Base-by-base conservation (phyloP, 1,140 invertebrate species). In the Wasmannia auropunctata region DNA sequence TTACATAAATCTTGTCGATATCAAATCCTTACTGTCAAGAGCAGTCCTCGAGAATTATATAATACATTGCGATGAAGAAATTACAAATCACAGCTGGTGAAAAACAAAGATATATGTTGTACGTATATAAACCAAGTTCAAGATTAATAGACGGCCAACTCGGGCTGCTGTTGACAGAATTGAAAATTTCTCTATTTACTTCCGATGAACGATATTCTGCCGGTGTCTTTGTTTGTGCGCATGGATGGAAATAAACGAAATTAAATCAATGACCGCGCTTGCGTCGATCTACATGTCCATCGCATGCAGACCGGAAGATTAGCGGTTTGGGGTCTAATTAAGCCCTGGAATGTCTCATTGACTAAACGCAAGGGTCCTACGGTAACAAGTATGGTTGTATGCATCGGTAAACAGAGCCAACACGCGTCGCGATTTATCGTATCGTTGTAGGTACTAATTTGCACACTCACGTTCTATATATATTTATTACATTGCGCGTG, bases 311-410 rank as follows among this genome's bases (percentile, higher is more conserved):
- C 70, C 60, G 7, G 74, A 80, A 54, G 14, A 80, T 77, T 43
- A 54, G 62, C 31, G 37, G 56, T 25, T 86, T 58, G 60, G 40
- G 74, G 74, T 80, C 34, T 90, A 90, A 90, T 90, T 90, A 90
- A 87, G 65, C 31, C 54, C 25, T 25, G 11, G 46, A 88, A 89
- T 80, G 75, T 75, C 77, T 88, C 49, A 40, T 3, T 31, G 43
- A 43, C 46, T 65, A 88, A n/a, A 81, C 54, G 28, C 34, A 31
- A 54, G 31, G 22, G 54, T 72, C 63, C 46, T 54, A 70, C 49
- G 40, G 60, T 51, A 74, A 43, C 77, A 87, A 74, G 51, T 56
- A 60, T 72, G 60, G 63, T 46, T 88, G n/a, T n/a, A 88, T 88
- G 86, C 28, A 4, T 16, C 31, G 49, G 5, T 22, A 58, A 70